Evolutionary conservation across 2,113 vertebrate genomes (phyloP).

Genomic region (Hassar affinis): DNA sequence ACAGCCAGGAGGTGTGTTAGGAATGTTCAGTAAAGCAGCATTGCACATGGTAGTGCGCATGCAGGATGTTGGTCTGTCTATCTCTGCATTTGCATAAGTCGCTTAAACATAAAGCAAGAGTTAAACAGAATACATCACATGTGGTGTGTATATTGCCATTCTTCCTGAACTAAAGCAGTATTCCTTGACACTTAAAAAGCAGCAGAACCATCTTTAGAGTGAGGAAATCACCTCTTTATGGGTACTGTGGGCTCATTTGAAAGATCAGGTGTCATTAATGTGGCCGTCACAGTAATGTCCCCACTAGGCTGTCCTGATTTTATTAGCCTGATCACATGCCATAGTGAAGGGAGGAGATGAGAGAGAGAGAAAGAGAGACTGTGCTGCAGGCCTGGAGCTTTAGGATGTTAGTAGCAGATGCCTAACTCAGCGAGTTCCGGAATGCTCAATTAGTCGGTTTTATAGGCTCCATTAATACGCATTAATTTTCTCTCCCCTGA

Average conservation of each 20-base stretch:
- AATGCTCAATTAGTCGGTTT: conserved; percentile 96
- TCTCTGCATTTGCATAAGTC: conserved; percentile 9
- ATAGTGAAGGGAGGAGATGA: conserved; percentile 92
- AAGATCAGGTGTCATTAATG: conserved; percentile 67
- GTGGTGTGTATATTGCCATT: conserved; percentile 64
- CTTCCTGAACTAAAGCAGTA: conserved; percentile 60
- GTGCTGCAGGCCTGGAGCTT: conserved; percentile 93
- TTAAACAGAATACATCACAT: conserved; percentile 65
- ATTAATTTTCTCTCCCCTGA: conserved; percentile 70
- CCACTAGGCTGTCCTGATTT: conserved; percentile 78
- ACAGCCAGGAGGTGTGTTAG: conserved; percentile 64
- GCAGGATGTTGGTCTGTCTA: conserved; percentile 41
- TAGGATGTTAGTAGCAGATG: conserved; percentile 94
- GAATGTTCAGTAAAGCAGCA: conserved; percentile 59
- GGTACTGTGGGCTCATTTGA: conserved; percentile 30
- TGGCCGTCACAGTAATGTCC: conserved; percentile 64
- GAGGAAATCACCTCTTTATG: background rate
- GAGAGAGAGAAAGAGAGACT: conserved; percentile 88
- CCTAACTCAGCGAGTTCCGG: conserved; percentile 93
- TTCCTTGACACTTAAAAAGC: conserved; percentile 40
- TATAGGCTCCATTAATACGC: conserved; percentile 76
- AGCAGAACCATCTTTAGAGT: background rate
- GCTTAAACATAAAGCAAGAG: conserved; percentile 52
- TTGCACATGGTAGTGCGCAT: conserved; percentile 48
- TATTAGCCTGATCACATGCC: conserved; percentile 95